Conservation (phyloP, 2,113 vertebrate genomes). For the Phoxinus phoxinus region DNA sequence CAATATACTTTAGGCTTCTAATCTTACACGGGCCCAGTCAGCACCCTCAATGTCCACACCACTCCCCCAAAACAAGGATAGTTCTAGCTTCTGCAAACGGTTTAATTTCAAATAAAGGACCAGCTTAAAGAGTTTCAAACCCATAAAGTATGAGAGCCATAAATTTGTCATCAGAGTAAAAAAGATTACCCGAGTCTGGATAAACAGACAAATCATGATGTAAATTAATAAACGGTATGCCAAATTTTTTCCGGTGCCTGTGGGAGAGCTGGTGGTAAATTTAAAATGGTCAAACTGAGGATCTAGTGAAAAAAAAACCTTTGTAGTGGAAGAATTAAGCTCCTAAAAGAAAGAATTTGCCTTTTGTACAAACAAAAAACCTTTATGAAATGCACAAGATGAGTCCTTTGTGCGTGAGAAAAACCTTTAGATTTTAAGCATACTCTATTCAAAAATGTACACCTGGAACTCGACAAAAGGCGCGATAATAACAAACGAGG, state of each 20-base stretch:
- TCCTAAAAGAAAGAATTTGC: not conserved
- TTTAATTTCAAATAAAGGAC: conserved; percentile 23
- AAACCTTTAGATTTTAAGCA: not conserved
- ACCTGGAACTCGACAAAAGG: not conserved
- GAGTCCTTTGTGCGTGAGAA: not conserved
- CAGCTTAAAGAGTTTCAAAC: conserved; percentile 1
- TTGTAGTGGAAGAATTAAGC: not conserved
- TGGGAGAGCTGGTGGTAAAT: conserved; percentile 3
- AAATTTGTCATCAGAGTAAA: not conserved
- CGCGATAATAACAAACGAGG: not conserved
- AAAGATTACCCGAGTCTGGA: conserved; percentile 2
- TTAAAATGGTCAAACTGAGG: conserved; percentile 4
- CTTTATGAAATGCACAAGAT: not conserved
- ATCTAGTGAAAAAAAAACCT: not conserved
- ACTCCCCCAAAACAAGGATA: not conserved
- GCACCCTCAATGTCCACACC: conserved; percentile 7
- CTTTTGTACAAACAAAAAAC: not conserved
- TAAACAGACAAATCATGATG: conserved; percentile 25
- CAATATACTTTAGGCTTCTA: conserved; percentile 20
- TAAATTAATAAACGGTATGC: not conserved
- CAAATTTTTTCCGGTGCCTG: not conserved
- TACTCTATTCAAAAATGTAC: not conserved
- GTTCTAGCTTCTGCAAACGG: conserved; percentile 5
- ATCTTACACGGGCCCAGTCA: conserved; percentile 20
- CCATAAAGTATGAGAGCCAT: not conserved